Evolutionary conservation across 30 jellyfish, hydroid and myxozoan species (phyloP), one percentile per base, ranked within the genome.

Genomic region (Chrysaora quinquecirrha): DNA sequence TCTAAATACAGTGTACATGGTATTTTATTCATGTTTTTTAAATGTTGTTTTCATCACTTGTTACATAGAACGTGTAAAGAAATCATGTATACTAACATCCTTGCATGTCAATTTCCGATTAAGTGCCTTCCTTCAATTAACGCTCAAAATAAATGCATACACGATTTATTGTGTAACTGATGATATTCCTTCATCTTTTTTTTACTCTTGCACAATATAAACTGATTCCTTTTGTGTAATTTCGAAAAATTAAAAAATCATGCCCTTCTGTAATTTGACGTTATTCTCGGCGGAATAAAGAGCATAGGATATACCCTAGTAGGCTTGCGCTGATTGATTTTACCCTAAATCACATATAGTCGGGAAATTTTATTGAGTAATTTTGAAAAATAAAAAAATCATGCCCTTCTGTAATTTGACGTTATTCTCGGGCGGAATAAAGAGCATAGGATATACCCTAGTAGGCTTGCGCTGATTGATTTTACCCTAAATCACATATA

Each of bases 381-480:
- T 43, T 43, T 43, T 16, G 58, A 43, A 16, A 43, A 43, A 43
- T 43, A 16, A 43, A 43, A 43, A 43, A 43, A 43, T 43, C 58
- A 43, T 43, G 58, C 16, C 58, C 9, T 43, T 43, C 58, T 43
- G 58, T 43, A 43, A 43, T 43, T 43, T 43, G 58, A 43, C 58
- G 58, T 43, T 43, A 43, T 43, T 43, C 9, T 43, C 16, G 9
- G 58, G 58, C 58, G 58, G 58, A 43, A 43, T 43, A 43, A 43
- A 43, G 58, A 43, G 9, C 58, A 9, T 43, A 43, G 16, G 9
- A 43, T 43, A 43, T 43, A 43, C 58, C 58, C 58, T 6, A 43
- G 58, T 43, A 43, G 58, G 58, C 58, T 43, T 43, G 58, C 58
- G 58, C 58, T 43, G 58, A 43, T 6, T 43, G 58, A 43, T 43